Evolutionary conservation across 2,797 vertebrate species (phyloP), one percentile per base, ranked within the genome.

Genomic region (Garrulus glandarius): DNA sequence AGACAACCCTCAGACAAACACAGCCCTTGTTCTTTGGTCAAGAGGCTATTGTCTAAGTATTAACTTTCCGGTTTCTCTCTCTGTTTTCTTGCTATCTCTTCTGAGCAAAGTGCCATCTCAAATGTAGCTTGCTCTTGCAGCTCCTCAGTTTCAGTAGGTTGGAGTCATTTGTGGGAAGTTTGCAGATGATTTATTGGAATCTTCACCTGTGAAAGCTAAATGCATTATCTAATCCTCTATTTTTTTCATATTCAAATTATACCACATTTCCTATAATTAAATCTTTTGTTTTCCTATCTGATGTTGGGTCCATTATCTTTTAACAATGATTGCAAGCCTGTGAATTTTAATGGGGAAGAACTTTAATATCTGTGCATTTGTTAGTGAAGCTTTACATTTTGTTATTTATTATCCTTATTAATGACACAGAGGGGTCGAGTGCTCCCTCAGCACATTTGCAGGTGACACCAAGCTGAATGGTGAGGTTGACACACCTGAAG

Each of bases 241-340:
- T 92, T 53, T 53, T 89, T 92, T 80, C 89, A 55, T 87, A 87
- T 86, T 96, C 78, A 81, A 89, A 94, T 85, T 84, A 82, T 85
- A 56, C 61, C 15, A 88, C 47, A 59, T 90, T 70, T 96, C 64
- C 76, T 59, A 72, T 97, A 97, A 97, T 97, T 93, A 97, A 95
- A 88, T 92, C 86, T 95, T 94, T 97, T 97, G 88, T 95, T 90
- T 97, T 93, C 81, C 49, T 95, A 77, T 85, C 68, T 91, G 89
- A 70, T 92, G 64, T 80, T 92, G 64, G 39, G 84, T 52, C 86
- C 71, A 89, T 95, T 95, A 93, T 96, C 96, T 94, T 87, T 80
- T 84, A 95, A 84, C 88, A 96, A 69, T 92, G 87, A 94, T 91
- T 94, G 74, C 84, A 83, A 89, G 70, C 44, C 60, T 90, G 67